Base-by-base conservation (phyloP, 2,797 vertebrate genomes). In the Melanogrammus aeglefinus region DNA sequence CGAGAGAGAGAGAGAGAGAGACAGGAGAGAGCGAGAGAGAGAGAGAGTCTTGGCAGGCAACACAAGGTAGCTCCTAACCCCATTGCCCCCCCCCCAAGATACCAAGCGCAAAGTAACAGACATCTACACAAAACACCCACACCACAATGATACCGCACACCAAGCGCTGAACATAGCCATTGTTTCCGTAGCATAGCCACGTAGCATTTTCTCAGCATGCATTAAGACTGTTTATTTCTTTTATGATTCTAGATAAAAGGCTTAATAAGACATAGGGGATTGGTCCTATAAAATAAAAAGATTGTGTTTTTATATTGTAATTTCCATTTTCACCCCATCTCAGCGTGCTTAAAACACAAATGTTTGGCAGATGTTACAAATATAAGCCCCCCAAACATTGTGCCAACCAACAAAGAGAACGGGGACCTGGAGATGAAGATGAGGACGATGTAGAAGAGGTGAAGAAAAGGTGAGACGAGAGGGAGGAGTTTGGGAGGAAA, bases 41-140 rank as follows among this genome's bases (percentile, higher is more conserved):
- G 35, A 57, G 82, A 84, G 82, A 77, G 75, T 75, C 38, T 74
- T 74, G 73, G 38, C 73, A 74, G 73, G 73, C 38, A 74, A 24
- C 73, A 27, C 73, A 74, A 74, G 35, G 73, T 74, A 41, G 36
- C 24, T 74, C 21, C 73, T 74, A 38, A 38, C 73, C 38, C 79
- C 82, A 81, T 83, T 74, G 29, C 63, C 33, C 83, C 79, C 33
- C 83, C 79, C 79, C 73, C 38, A 72, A 77, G 38, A 79, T 75
- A 77, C 74, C 75, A 73, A 66, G 71, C 36, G 24, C 78, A 63
- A 74, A 51, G 33, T 6, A 18, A 71, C 57, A 63, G 47, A 39
- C 31, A 74, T 78, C 75, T 73, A 79, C 76, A 31, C 38, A 39
- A 39, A 14, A 78, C 33, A 80, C 73, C 79, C 18, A 77, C 36